Base-by-base conservation (phyloP, 2,113 vertebrate genomes). In the Parotia lawesii region DNA sequence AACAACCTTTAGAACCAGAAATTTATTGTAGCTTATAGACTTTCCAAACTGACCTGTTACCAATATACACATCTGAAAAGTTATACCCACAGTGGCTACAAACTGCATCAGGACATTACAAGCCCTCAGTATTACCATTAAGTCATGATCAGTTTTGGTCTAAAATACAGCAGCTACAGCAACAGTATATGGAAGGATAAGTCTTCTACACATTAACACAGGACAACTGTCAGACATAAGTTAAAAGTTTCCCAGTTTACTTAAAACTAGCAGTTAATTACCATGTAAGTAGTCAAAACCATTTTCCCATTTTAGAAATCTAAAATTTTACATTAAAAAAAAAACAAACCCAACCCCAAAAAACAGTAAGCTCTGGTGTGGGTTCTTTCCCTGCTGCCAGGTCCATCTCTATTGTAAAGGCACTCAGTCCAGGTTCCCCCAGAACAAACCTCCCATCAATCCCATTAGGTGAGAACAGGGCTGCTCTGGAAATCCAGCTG, bases 141-240 rank as follows among this genome's bases (percentile, higher is more conserved):
- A 96, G 86, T 95, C 84, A 97, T 97, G 96, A 97, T 90, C 95
- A 94, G 61, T 72, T 96, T 98, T 97, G 96, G 95, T 97, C 97
- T 97, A 98, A 97, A 96, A 97, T 97, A 97, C 96, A 99, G 98
- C 98, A 98, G 98, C 98, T 98, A 98, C 97, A 96, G 98, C 85
- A 96, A 97, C 96, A 97, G 98, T 96, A 98, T 97, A 98, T 93
- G 98, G 98, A 96, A 94, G 92, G 95, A 74, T 96, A 98, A 97
- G 84, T 98, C 94, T 95, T 98, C 98, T 99, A 98, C 98, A 99
- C 98, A 98, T 97, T 96, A 98, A 98, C 98, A 98, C 98, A 96
- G 97, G 98, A 99, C 98, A 97, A 97, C 97, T 97, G 98, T 97
- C 94, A 97, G 97, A 98, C 97, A 97, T 90, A 97, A 96, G 96